These are phyloP conservation scores for Trachemys scripta DNA, from an alignment of 2,113 vertebrate species.

Conservation along the genomic window DNA sequence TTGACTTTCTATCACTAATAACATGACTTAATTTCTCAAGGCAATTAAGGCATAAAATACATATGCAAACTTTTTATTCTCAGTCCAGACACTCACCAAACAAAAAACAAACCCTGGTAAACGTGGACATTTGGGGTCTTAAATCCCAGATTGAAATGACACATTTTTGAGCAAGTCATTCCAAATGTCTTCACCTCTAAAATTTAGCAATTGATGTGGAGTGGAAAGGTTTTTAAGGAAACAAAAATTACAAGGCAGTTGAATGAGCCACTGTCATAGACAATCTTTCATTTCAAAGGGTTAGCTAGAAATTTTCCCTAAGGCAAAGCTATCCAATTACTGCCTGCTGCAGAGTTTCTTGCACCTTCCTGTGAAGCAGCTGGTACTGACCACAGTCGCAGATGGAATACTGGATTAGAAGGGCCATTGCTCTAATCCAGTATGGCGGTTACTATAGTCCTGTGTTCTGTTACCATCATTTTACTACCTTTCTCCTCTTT, in stretches of 20 bases:
- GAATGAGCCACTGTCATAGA: neutral
- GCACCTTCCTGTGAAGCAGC: neutral
- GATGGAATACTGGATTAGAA: neutral
- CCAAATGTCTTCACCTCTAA: neutral
- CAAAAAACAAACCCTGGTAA: neutral
- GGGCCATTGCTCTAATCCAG: neutral
- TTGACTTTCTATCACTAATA: constrained; percentile 37
- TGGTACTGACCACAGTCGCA: neutral
- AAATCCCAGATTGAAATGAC: neutral
- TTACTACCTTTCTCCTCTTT: neutral
- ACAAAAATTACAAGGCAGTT: neutral
- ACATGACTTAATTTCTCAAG: constrained; percentile 38
- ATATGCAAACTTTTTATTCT: neutral
- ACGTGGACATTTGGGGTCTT: neutral
- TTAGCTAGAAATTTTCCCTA: neutral
- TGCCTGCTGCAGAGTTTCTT: neutral
- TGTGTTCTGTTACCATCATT: neutral
- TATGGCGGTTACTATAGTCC: neutral
- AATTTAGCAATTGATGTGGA: neutral
- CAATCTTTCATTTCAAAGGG: neutral
- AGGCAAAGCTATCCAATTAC: neutral
- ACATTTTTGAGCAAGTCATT: neutral
- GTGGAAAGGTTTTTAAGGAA: neutral
- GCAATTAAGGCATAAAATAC: neutral
- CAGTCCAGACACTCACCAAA: neutral